phyloP scores from a whole-genome alignment of 2,888 invertebrate genomes.

The Osmoderma eremita region DNA sequence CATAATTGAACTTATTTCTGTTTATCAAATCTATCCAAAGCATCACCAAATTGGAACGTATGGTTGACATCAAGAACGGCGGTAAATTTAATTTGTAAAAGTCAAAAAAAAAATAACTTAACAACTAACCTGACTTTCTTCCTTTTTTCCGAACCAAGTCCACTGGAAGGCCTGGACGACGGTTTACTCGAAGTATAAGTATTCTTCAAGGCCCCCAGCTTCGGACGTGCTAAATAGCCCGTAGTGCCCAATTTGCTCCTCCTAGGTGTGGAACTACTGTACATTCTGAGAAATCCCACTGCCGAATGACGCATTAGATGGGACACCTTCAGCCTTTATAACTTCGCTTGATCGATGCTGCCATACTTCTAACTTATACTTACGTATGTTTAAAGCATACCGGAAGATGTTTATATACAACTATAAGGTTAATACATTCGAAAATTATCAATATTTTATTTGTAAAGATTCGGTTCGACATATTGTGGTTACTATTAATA shows the following conservation, averaged over 20 bases:
- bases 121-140: conserved; percentile 58
- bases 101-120: no score
- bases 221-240: conserved; percentile 59
- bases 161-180: conserved; percentile 50
- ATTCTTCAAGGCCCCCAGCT: conserved; percentile 56
- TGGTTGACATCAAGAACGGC: no score
- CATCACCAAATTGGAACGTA: no score
- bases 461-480: no score
- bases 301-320: conserved; percentile 16
- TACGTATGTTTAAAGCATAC: no score
- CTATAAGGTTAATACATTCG: no score
- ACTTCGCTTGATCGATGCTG: conserved; percentile 39
- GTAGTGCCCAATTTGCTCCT: conserved; percentile 30
- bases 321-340: conserved; percentile 30
- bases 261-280: conserved; percentile 31
- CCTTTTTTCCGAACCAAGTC: conserved; percentile 56
- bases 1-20: no score
- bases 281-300: conserved; percentile 9
- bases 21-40: no score
- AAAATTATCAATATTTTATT: no score
- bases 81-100: no score
- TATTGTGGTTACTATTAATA: no score
- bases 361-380: background rate
- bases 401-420: no score
- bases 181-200: conserved; percentile 55